Evolutionary conservation across 2,113 vertebrate genomes (phyloP), one percentile per base, ranked within the genome.

Genomic region (Sander vitreus): DNA sequence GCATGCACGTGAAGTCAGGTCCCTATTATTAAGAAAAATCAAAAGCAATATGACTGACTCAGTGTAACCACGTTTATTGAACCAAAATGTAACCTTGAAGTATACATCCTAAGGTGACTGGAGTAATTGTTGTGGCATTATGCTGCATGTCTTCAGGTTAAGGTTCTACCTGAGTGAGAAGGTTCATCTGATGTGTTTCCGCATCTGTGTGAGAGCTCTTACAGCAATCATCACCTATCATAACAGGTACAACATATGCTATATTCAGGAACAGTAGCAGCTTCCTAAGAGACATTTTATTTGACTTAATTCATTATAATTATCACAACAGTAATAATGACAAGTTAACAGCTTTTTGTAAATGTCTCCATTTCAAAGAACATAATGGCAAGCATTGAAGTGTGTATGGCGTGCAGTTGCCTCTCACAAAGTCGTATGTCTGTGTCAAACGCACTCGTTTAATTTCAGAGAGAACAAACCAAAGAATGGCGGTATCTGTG

Each of bases 201-300:
- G 96, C 70, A 97, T 99, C 91, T 99, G 97, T 0, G 97, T 97
- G n/a, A 93, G 96, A 16, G 95, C 97, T 36, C 96, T 99, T 62
- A 97, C 97, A 0, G 97, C 97, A 88, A 97, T 98, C 90, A 97
- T 99, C 88, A 97, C 97, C 68, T 99, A 98, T 91, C 97, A 99
- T 0, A 96, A 98, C 96, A 94, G 97, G 98, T 98, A 88, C 91
- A 90, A 12, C 27, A 53, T 36, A 36, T 45, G 33, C 43, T 14
- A 47, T 70, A 59, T 58, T 76, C 23, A 43, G 14, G 11, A 39
- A 0, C 21, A 33, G 14, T 23, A 5, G 51, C 48, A 51, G 55
- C 55, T 30, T 14, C 18, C 4, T 3, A 2, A 23, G 30, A 68
- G 1, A 30, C 39, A 39, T 39, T 39, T 39, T 39, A 39, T 39